Conservation (phyloP, 2,113 vertebrate genomes). For the Rhinichthys klamathensis region DNA sequence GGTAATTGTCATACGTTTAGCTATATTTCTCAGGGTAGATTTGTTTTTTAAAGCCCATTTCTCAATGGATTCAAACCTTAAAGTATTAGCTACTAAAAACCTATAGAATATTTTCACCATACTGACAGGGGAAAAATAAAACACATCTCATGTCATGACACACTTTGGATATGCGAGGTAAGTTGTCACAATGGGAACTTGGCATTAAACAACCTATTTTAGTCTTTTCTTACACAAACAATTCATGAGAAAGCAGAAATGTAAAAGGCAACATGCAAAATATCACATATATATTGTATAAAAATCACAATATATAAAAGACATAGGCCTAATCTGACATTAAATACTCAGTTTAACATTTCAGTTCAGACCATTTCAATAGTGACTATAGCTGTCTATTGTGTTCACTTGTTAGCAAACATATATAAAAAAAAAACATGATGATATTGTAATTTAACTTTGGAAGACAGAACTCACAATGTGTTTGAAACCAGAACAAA, state of each 20-base stretch:
- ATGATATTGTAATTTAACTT: not conserved
- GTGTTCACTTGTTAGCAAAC: not conserved
- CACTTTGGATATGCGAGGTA: not conserved
- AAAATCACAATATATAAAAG: not conserved
- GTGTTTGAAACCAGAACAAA: not conserved
- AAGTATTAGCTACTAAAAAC: not conserved
- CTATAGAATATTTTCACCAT: not conserved
- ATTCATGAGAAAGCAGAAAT: not conserved
- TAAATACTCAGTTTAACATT: not conserved
- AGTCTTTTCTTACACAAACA: not conserved
- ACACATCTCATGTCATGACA: not conserved
- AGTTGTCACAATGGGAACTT: not conserved
- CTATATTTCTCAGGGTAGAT: not conserved
- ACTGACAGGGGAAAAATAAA: not conserved
- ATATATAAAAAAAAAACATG: not conserved
- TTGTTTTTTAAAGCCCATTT: not conserved
- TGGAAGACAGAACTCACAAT: not conserved
- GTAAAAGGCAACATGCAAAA: not conserved
- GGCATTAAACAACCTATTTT: not conserved
- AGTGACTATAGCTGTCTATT: not conserved
- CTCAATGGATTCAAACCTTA: no score
- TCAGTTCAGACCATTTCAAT: not conserved
- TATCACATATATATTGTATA: not conserved
- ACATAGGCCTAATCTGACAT: not conserved
- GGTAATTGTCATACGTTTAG: not conserved